A percentile compares a stretch with the other conserved stretches of the same genome.
Conservation (phyloP, 2,888 invertebrate genomes). For the Iselma pallidipennis region DNA sequence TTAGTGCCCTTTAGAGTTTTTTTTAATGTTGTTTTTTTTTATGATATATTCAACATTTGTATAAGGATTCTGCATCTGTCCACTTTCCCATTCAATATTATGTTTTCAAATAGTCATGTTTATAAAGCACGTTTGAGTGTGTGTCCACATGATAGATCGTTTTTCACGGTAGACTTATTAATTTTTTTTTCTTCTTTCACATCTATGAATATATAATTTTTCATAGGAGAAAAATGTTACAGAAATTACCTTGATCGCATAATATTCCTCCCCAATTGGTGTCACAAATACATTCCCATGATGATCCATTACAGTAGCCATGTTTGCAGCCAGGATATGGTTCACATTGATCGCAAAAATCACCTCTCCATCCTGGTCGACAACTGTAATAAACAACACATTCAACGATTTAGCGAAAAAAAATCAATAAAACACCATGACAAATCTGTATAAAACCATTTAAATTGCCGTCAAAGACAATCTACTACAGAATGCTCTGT, state of each 20-base stretch:
- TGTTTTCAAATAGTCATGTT: slow-evolving; percentile 15
- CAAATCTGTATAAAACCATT: slow-evolving; percentile 7
- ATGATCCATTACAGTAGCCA: slow-evolving; percentile 90
- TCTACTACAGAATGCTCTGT: neutral
- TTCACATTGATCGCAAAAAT: slow-evolving; percentile 89
- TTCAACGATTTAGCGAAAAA: neutral
- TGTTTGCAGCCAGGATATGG: slow-evolving; percentile 96
- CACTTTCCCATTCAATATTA: slow-evolving; percentile 27
- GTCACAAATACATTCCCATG: slow-evolving; percentile 96
- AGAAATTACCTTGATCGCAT: slow-evolving; percentile 87
- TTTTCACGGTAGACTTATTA: neutral
- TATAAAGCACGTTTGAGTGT: neutral
- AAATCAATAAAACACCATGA: neutral
- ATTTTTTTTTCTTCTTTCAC: too few relatives aligned
- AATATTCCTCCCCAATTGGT: slow-evolving; percentile 98
- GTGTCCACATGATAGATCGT: neutral
- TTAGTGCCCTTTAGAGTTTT: slow-evolving; percentile 1
- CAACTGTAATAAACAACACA: slow-evolving; percentile 66
- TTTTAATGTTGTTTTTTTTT: slow-evolving; percentile 36
- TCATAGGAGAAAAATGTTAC: slow-evolving; percentile 1
- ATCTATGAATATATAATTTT: neutral
- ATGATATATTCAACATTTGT: slow-evolving; percentile 42
- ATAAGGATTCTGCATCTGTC: slow-evolving; percentile 36
- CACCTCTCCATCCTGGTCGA: slow-evolving; percentile 90
- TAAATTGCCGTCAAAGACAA: slow-evolving; percentile 13